Evolutionary conservation across 2,888 invertebrate genomes (phyloP), one percentile per base, ranked within the genome.

Genomic region (Caenorhabditis sp.): DNA sequence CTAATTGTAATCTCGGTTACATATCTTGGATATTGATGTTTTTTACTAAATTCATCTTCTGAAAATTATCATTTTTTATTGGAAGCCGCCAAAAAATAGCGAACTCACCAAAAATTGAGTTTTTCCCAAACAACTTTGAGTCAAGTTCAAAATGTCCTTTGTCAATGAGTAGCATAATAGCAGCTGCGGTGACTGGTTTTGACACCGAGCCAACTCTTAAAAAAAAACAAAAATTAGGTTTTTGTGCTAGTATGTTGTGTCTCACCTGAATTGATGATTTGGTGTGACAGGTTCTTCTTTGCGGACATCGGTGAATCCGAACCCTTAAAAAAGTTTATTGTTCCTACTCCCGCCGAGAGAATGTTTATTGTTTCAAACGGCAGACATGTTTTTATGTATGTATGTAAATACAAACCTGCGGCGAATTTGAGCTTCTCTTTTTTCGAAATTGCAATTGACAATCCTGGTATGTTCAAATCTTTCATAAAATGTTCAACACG

Each of bases 371-470:
- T 63, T 63, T 60, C 26, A 58, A 57, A 36, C 49, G 54, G 58
- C 43, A 59, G 49, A 60, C 36, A 58, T 31, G 31, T 31, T 31
- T 31, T 31, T 31, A 6, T 31, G 31, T n/a, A n/a, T n/a, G n/a
- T n/a, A n/a, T 31, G 58, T 27, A 59, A 50, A 60, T 26, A 58
- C 73, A 62, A 54, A 84, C 85, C 86, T 31, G 86, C 86, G 26
- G 86, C 86, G 58, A 86, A 86, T 69, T 87, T 86, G 58, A 86
- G 79, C 62, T 81, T 72, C 63, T 86, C 86, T 62, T 86, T 73
- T 66, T 83, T 84, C 23, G 86, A 81, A 53, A 86, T 84, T 36
- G 86, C 86, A 50, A 86, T 84, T 1, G 86, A 87, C n/a, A 86
- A 73, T 21, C 86, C 86, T 26, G 86, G 86, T 53, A 86, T 86